A percentile compares a stretch with the other conserved stretches of the same genome.
Conservation (phyloP, 2,797 vertebrate genomes). For the Catostomus latipinnis region DNA sequence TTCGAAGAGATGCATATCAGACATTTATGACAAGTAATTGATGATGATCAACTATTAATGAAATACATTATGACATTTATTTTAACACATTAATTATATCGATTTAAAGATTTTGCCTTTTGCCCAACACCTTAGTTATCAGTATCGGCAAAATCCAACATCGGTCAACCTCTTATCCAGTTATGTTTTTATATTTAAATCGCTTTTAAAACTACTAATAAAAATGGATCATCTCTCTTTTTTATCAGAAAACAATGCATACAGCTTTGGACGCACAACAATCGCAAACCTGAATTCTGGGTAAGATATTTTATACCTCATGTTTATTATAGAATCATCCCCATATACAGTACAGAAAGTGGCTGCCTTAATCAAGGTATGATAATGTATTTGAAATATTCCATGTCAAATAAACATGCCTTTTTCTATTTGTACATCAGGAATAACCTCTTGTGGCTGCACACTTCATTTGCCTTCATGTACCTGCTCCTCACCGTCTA, state of each 20-base stretch:
- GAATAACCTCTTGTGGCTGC: constrained; percentile 93
- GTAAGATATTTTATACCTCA: constrained; percentile 70
- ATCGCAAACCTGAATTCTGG: constrained; percentile 95
- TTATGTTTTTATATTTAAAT: too few species aligned
- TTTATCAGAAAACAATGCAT: constrained; percentile 91
- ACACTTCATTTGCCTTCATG: constrained; percentile 94
- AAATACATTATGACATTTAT: too few species aligned
- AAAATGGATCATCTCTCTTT: background rate
- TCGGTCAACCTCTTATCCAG: too few species aligned
- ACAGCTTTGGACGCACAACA: constrained; percentile 96
- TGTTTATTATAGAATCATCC: background rate
- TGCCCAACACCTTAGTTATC: too few species aligned
- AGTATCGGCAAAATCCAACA: too few species aligned
- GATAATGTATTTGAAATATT: background rate
- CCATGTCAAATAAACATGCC: background rate
- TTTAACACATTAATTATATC: too few species aligned
- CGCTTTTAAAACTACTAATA: background rate
- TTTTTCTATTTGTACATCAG: constrained; percentile 67
- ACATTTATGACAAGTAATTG: too few species aligned
- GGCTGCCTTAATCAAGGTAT: too few species aligned
- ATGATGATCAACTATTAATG: too few species aligned
- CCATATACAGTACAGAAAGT: too few species aligned
- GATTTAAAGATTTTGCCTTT: too few species aligned
- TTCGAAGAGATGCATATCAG: too few species aligned
- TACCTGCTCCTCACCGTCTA: constrained; percentile 96